These are phyloP conservation scores for Palloptera scutellata DNA, from an alignment of 2,888 invertebrate genomes.

Conservation along the genomic window DNA sequence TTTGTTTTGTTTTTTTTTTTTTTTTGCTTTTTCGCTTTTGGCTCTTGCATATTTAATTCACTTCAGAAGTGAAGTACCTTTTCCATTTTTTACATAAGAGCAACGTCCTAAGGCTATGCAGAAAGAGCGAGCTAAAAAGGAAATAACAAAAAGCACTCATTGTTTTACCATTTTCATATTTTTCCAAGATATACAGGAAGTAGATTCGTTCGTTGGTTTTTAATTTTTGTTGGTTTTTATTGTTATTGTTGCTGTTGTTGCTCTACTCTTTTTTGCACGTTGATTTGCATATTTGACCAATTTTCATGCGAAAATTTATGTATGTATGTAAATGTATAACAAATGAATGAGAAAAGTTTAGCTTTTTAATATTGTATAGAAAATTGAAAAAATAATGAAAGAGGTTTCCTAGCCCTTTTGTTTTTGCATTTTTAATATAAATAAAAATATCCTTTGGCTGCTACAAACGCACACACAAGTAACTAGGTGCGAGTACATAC, in stretches of 20 bases:
- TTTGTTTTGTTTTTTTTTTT: no score
- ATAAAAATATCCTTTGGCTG: slow-evolving; percentile 19
- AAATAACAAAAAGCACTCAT: slow-evolving; percentile 5
- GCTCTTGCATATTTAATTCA: slow-evolving; percentile 30
- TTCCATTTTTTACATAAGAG: slow-evolving; percentile 5
- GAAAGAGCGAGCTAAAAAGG: neutral
- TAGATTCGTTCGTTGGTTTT: neutral
- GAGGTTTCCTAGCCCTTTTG: slow-evolving; percentile 14
- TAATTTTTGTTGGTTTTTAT: neutral
- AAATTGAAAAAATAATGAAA: neutral
- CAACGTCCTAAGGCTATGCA: slow-evolving; percentile 4
- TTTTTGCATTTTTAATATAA: slow-evolving; percentile 24
- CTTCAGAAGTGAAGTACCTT: neutral
- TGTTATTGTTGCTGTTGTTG: no score
- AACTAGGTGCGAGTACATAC: no score
- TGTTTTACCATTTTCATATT: slow-evolving; percentile 26
- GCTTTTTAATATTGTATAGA: slow-evolving; percentile 9
- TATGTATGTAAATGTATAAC: no score
- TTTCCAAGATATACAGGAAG: slow-evolving; percentile 12
- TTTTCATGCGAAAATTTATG: slow-evolving; percentile 20
- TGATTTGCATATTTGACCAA: slow-evolving; percentile 34
- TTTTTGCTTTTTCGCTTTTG: slow-evolving; percentile 11
- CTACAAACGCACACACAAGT: neutral
- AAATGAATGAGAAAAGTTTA: slow-evolving; percentile 25
- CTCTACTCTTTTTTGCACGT: neutral